phyloP scores from a whole-genome alignment of 1,140 invertebrate species.

The Aphis gossypii region DNA sequence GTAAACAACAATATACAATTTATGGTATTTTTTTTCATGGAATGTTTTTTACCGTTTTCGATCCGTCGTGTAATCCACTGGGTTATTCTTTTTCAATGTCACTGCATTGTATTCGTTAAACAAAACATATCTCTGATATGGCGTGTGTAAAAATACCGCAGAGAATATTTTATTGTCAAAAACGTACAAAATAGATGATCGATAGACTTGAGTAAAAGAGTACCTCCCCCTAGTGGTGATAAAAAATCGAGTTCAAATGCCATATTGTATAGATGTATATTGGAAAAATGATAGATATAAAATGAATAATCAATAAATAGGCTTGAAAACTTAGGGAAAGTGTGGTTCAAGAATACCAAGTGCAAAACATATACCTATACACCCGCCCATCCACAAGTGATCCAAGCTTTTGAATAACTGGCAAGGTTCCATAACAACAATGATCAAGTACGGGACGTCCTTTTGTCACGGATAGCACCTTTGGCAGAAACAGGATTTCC shows the following conservation, averaged over 20 bases:
- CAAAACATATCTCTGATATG: not conserved
- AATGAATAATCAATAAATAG: not conserved
- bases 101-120: not conserved
- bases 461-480: not conserved
- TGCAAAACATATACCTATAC: not conserved
- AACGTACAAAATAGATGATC: not conserved
- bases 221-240: not conserved
- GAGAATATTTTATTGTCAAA: not conserved
- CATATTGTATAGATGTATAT: not conserved
- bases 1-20: no score
- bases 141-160: not conserved
- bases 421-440: slow-evolving; percentile 1
- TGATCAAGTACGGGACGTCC: not conserved
- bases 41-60: not conserved
- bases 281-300: not conserved
- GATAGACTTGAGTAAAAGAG: not conserved
- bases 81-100: not conserved
- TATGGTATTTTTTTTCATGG: no score
- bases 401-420: not conserved
- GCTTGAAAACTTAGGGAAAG: not conserved
- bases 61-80: not conserved
- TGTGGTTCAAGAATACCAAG: not conserved
- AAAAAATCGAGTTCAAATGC: not conserved
- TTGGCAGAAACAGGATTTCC: not conserved
- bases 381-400: not conserved